phyloP scores from a whole-genome alignment of 2,113 vertebrate species.

The Cephalopholis sonnerati region DNA sequence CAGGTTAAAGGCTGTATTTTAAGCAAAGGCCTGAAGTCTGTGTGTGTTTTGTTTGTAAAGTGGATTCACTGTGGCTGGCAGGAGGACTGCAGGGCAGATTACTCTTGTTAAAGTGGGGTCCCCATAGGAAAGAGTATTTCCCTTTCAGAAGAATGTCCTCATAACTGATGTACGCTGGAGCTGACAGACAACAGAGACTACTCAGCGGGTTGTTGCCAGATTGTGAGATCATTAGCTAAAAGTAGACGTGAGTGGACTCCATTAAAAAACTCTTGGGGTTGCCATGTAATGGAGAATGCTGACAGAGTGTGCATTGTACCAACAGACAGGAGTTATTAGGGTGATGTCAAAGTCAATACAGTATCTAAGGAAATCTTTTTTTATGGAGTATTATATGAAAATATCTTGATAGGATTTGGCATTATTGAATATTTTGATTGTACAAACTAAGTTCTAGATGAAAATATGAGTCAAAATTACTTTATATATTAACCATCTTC shows the following conservation, averaged over 20 bases:
- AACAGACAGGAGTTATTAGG: slow-evolving; percentile 4
- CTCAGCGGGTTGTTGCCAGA: slow-evolving; percentile 55
- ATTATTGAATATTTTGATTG: neutral
- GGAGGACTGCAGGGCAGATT: slow-evolving; percentile 25
- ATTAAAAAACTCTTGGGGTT: slow-evolving; percentile 37
- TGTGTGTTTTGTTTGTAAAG: slow-evolving; percentile 19
- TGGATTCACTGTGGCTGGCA: slow-evolving; percentile 10
- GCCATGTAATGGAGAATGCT: slow-evolving; percentile 30
- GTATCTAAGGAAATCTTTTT: neutral
- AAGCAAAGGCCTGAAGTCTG: slow-evolving; percentile 14
- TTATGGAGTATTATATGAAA: neutral
- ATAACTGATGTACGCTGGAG: slow-evolving; percentile 47
- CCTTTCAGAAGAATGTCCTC: slow-evolving; percentile 55
- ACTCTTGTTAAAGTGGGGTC: slow-evolving; percentile 35
- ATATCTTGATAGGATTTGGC: slow-evolving; percentile 2
- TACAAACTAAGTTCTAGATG: neutral
- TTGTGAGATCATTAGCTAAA: slow-evolving; percentile 68
- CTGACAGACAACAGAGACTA: slow-evolving; percentile 62
- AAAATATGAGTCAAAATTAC: neutral
- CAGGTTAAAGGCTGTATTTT: slow-evolving; percentile 38
- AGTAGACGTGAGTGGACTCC: slow-evolving; percentile 52
- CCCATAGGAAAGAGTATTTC: slow-evolving; percentile 48
- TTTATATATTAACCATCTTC: neutral
- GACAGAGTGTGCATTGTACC: slow-evolving; percentile 30
- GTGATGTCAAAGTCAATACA: neutral